phyloP scores from a whole-genome alignment of 2,888 invertebrate species.

The Tanytarsus gracilentus region DNA sequence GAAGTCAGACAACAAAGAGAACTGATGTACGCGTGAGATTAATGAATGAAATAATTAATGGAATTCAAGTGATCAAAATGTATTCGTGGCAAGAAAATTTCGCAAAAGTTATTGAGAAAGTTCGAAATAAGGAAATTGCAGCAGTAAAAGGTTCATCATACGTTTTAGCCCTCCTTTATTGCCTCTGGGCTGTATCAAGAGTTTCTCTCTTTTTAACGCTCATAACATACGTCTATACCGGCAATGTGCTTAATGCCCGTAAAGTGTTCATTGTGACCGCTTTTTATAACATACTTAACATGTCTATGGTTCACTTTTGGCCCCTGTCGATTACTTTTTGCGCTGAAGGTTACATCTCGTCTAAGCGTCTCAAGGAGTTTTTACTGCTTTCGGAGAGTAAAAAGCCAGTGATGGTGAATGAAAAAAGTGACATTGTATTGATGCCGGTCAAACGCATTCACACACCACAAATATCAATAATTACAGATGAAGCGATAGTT shows the following conservation, averaged over 20 bases:
- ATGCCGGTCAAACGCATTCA: slow-evolving; percentile 15
- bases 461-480: slow-evolving; percentile 10
- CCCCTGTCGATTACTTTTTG: slow-evolving; percentile 68
- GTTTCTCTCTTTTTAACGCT: slow-evolving; percentile 69
- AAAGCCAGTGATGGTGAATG: slow-evolving; percentile 29
- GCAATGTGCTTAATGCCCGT: slow-evolving; percentile 60
- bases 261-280: slow-evolving; percentile 71
- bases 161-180: slow-evolving; percentile 58
- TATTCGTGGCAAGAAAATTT: slow-evolving; percentile 81
- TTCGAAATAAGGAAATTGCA: slow-evolving; percentile 62
- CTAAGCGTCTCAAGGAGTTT: slow-evolving; percentile 60
- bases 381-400: slow-evolving; percentile 41
- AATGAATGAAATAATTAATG: slow-evolving; percentile 82
- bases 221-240: slow-evolving; percentile 55
- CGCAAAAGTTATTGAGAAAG: slow-evolving; percentile 59
- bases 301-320: slow-evolving; percentile 67
- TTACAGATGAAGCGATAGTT: slow-evolving; percentile 22
- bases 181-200: slow-evolving; percentile 68
- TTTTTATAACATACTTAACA: slow-evolving; percentile 69
- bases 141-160: slow-evolving; percentile 58
- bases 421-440: not conserved
- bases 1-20: slow-evolving; percentile 61
- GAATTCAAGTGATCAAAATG: slow-evolving; percentile 81
- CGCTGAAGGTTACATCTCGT: slow-evolving; percentile 66
- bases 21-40: slow-evolving; percentile 78